These are phyloP conservation scores for Scaeva pyrastri DNA, from an alignment of 2,888 invertebrate genomes.

Conservation along the genomic window DNA sequence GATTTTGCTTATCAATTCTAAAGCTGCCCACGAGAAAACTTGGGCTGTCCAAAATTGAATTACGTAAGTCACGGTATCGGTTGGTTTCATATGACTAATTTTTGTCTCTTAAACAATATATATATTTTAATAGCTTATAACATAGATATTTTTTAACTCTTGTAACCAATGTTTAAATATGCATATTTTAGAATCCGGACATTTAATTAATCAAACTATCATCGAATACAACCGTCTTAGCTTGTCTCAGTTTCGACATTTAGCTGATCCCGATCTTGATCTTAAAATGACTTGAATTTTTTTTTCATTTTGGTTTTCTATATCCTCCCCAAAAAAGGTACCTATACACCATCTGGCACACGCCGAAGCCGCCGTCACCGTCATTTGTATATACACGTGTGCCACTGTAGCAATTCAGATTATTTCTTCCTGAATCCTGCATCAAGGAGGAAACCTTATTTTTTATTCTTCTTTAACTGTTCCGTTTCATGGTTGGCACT, in stretches of 20 bases:
- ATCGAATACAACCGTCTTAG: conserved; percentile 3
- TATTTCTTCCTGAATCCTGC: conserved; percentile 56
- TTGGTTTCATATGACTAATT: too few species aligned
- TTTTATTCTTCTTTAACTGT: conserved; percentile 49
- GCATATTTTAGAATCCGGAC: too few species aligned
- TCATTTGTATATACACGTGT: conserved; percentile 76
- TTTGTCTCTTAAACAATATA: too few species aligned
- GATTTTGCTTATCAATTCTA: too few species aligned
- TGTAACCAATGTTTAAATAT: too few species aligned
- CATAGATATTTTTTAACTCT: too few species aligned
- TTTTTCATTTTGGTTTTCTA: background rate
- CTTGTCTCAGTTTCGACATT: conserved; percentile 6
- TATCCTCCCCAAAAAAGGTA: conserved; percentile 55
- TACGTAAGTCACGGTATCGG: too few species aligned
- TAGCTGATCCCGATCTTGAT: conserved; percentile 45
- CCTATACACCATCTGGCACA: conserved; percentile 74
- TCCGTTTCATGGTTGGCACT: conserved; percentile 54
- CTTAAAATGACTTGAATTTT: conserved; percentile 42
- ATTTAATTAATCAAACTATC: background rate
- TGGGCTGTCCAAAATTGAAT: too few species aligned
- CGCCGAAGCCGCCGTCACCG: conserved; percentile 57
- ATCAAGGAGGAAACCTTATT: conserved; percentile 59
- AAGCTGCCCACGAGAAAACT: too few species aligned
- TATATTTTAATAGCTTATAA: too few species aligned
- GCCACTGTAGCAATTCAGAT: conserved; percentile 72